A percentile compares a stretch with the other conserved stretches of the same genome.
Conservation (phyloP, 1,140 invertebrate genomes). For the Drosophila subobscura region DNA sequence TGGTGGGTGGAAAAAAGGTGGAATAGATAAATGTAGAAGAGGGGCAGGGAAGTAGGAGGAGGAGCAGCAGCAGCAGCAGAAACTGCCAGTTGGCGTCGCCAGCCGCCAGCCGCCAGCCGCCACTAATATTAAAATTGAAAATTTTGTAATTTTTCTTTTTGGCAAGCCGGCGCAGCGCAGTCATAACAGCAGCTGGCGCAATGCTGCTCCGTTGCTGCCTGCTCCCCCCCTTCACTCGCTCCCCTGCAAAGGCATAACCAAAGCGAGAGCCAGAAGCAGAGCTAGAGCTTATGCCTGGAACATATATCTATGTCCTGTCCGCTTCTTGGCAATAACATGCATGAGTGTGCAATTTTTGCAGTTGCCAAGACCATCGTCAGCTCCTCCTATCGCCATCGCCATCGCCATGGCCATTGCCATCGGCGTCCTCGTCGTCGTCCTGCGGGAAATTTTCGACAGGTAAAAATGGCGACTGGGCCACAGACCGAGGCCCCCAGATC, state of each 20-base stretch:
- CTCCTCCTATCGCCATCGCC: constrained; percentile 36
- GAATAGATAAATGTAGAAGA: neutral
- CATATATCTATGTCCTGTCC: constrained; percentile 74
- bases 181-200: constrained; percentile 70
- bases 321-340: constrained; percentile 81
- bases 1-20: constrained; percentile 13
- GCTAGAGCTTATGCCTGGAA: neutral
- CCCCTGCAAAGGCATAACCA: neutral
- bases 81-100: constrained; percentile 67
- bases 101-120: constrained; percentile 48
- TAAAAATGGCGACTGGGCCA: constrained; percentile 66
- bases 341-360: constrained; percentile 81
- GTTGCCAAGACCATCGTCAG: constrained; percentile 68
- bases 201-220: constrained; percentile 10
- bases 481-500: neutral
- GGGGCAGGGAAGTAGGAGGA: neutral
- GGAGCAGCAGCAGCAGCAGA: constrained; percentile 13
- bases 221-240: neutral
- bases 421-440: constrained; percentile 45
- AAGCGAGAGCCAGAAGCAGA: neutral
- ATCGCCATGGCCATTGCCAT: constrained; percentile 6
- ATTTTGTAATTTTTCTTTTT: constrained; percentile 82
- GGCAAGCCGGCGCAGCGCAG: constrained; percentile 76
- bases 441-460: constrained; percentile 82
- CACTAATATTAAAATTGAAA: constrained; percentile 82